phyloP scores from a whole-genome alignment of 35 echinoderm and acorn worm genomes.

The Heliocidaris tuberculata region DNA sequence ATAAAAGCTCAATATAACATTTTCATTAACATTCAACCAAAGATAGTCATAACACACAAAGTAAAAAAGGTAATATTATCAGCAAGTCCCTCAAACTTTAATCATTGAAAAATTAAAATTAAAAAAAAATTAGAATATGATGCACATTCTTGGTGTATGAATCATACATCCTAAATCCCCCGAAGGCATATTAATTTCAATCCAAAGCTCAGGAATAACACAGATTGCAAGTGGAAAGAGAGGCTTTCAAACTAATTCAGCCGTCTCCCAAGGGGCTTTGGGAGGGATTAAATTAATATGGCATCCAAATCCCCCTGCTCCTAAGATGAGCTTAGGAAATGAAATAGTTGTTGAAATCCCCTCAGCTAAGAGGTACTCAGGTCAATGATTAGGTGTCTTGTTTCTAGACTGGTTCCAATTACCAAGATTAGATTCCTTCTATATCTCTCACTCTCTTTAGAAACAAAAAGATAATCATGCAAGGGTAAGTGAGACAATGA shows the following conservation, averaged over 20 bases:
- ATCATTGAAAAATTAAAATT: not conserved
- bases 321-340: not conserved
- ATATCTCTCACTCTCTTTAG: not conserved
- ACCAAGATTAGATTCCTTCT: not conserved
- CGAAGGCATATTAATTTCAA: not conserved
- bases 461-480: not conserved
- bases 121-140: not conserved
- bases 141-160: not conserved
- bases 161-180: not conserved
- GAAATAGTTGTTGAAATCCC: not conserved
- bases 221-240: constrained; percentile 7
- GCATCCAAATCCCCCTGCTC: constrained; percentile 7
- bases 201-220: not conserved
- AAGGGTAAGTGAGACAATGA: not conserved
- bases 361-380: not conserved
- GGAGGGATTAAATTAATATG: not conserved
- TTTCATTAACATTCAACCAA: too few relatives aligned
- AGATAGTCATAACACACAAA: too few relatives aligned
- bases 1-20: too few relatives aligned
- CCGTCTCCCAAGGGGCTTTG: not conserved
- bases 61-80: too few relatives aligned
- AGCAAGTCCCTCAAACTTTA: too few relatives aligned
- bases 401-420: constrained; percentile 3
- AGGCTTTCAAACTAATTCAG: not conserved
- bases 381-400: not conserved